A percentile compares a stretch with the other conserved stretches of the same genome.
phyloP scores from a whole-genome alignment of 2,797 vertebrate genomes.

The Peromyscus nudipes region DNA sequence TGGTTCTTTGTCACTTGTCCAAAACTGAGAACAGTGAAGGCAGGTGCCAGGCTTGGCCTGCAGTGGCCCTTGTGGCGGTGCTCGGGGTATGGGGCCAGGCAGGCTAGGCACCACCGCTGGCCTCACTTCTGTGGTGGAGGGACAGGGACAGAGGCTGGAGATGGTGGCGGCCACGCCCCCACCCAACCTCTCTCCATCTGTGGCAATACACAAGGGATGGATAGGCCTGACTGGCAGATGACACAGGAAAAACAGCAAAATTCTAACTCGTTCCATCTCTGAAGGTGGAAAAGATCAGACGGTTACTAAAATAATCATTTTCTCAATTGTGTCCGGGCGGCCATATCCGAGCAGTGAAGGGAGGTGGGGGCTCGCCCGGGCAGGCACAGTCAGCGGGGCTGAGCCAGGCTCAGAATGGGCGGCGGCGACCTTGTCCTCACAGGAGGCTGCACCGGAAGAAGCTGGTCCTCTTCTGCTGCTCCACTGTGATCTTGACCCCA shows the following conservation, averaged over 20 bases:
- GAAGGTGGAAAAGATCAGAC: constrained; percentile 83
- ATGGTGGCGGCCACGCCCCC: neutral
- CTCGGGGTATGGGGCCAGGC: neutral
- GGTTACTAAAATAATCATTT: constrained; percentile 87
- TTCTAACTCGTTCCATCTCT: constrained; percentile 84
- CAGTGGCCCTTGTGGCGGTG: neutral
- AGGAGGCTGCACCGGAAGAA: constrained; percentile 98
- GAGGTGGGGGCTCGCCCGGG: constrained; percentile 79
- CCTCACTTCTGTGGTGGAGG: neutral
- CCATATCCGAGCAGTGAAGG: constrained; percentile 61
- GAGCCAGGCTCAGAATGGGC: constrained; percentile 89
- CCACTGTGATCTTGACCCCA: constrained; percentile 96
- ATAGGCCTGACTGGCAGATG: constrained; percentile 57
- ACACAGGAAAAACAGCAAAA: constrained; percentile 77
- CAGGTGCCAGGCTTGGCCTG: neutral
- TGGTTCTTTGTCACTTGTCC: constrained; percentile 79
- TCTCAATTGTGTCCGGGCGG: constrained; percentile 83
- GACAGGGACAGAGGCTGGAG: neutral
- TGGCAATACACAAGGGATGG: neutral
- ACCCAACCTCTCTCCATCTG: neutral
- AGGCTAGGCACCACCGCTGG: neutral
- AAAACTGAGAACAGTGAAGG: constrained; percentile 41
- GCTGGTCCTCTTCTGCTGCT: constrained; percentile 97
- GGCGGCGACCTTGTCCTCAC: constrained; percentile 89
- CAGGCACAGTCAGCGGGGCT: constrained; percentile 92